Evolutionary conservation across 2,888 invertebrate species (phyloP), one percentile per base, ranked within the genome.

Genomic region (Acrocyrtus sp.): DNA sequence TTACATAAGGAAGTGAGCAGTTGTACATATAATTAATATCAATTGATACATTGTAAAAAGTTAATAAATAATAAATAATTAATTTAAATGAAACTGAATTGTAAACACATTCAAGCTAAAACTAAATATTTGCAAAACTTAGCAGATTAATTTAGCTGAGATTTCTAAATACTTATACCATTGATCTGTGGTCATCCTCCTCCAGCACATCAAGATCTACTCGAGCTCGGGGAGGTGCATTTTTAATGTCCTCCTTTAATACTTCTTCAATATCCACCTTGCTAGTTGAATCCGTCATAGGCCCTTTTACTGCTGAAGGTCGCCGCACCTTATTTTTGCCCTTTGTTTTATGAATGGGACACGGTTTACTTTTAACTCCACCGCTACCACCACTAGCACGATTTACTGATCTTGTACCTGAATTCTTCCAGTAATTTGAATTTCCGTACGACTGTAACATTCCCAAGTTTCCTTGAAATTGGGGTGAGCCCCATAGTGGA

Each of bases 401-500:
- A 34, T 50, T 17, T 17, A 50, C 50, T 5, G 51, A 12, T 1
- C 58, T 22, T n/a, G 51, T 45, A 6, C 45, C 51, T 8, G 39
- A 39, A 24, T 56, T 48, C 8, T 62, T 69, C 69, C 69, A 69
- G 39, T 56, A 62, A 5, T 61, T 45, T 43, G 43, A 27, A 17
- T 50, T 56, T 21, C 69, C 69, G 22, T 60, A 62, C 0, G 24
- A 24, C 8, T 69, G 61, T 2, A 69, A 15, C 19, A 50, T 15
- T 10, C 56, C 61, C 1, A 62, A 8, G 19, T 58, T 57, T 12
- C 17, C 22, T 43, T 69, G 69, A 21, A 69, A 69, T 56, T 69
- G 69, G 1, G 69, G 69, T 15, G 60, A 22, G n/a, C 43, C 41
- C 69, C 69, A 69, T 21, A 69, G 62, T 21, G 61, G 61, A 41